Conservation (phyloP, 2,113 vertebrate genomes). For the Ariopsis seemanni region DNA sequence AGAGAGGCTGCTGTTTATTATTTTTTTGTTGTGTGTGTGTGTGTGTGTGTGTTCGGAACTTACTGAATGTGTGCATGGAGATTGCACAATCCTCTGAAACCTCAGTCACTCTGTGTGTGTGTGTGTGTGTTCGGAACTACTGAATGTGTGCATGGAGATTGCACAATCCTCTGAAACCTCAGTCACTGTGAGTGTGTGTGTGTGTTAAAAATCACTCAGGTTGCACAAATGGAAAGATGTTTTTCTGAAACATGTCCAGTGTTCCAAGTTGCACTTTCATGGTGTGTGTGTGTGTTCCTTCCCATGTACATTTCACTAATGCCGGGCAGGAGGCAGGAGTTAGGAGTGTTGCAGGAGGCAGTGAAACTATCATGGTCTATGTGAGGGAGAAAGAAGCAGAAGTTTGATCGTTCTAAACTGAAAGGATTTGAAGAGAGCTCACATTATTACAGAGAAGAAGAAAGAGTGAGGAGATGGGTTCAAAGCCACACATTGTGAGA, state of each 20-base stretch:
- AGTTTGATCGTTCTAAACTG: constrained; percentile 4
- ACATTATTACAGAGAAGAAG: constrained; percentile 23
- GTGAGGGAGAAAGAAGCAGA: neutral
- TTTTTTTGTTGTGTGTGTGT: constrained; percentile 4
- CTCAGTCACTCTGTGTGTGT: constrained; percentile 34
- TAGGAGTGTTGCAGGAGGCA: constrained; percentile 5
- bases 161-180: constrained; percentile 46
- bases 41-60: neutral
- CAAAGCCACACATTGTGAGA: neutral
- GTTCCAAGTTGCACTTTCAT: neutral
- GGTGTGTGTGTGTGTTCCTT: neutral
- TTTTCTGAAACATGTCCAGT: constrained; percentile 22
- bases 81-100: constrained; percentile 47
- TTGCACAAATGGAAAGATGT: constrained; percentile 22
- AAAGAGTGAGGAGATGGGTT: neutral
- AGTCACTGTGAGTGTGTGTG: constrained; percentile 2
- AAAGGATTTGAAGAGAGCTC: constrained; percentile 30
- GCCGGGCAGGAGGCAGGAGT: neutral
- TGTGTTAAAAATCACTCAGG: constrained; percentile 32
- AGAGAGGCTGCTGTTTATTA: neutral
- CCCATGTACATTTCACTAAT: neutral
- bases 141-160: constrained; percentile 22
- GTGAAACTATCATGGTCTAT: neutral
- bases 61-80: neutral
- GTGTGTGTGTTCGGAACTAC: constrained; percentile 6